These are phyloP conservation scores for Fissipunctia ypsillon DNA, from an alignment of 2,888 invertebrate genomes.

Conservation along the genomic window DNA sequence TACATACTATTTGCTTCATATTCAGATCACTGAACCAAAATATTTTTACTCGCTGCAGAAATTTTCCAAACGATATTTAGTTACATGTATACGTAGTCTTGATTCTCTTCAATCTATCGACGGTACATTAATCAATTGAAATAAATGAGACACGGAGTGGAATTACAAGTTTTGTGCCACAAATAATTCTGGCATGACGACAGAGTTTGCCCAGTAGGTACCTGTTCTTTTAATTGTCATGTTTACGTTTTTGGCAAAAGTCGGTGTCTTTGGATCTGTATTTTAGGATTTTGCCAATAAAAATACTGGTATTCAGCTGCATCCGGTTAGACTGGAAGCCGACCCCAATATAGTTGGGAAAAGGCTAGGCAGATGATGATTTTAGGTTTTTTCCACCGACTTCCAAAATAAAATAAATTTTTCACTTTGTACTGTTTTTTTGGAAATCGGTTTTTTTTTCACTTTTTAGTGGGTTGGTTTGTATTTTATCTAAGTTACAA, in stretches of 20 bases:
- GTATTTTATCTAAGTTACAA: no score
- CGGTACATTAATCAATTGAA: background rate
- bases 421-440: no score
- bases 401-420: no score
- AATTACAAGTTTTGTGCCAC: background rate
- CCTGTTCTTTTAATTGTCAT: background rate
- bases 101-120: background rate
- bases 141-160: background rate
- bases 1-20: background rate
- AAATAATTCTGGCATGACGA: background rate
- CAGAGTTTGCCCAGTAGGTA: background rate
- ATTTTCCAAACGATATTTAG: conserved; percentile 5
- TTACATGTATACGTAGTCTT: background rate
- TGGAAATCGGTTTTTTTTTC: no score
- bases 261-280: no score
- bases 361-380: no score
- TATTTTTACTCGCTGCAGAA: background rate
- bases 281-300: no score
- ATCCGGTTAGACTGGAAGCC: no score
- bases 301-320: no score
- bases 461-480: no score
- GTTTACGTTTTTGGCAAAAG: conserved; percentile 1
- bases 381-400: no score
- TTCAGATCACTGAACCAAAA: conserved; percentile 4
- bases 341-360: no score